A percentile compares a stretch with the other conserved stretches of the same genome.
phyloP scores from a whole-genome alignment of 2,888 invertebrate genomes.

The Anaspis maculata region DNA sequence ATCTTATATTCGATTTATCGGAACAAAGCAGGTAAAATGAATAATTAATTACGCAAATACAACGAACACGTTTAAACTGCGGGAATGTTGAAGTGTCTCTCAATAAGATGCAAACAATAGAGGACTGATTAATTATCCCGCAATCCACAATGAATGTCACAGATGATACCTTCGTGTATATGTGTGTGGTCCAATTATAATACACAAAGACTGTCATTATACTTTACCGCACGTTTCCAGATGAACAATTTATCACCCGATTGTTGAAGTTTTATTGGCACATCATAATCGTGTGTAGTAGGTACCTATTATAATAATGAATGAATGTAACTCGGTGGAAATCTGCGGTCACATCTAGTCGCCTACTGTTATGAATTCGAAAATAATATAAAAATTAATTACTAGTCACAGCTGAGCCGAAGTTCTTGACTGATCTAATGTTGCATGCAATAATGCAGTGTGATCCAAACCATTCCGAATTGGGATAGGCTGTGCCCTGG shows the following conservation, averaged over 20 bases:
- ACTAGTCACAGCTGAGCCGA: too few species aligned
- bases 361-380: too few species aligned
- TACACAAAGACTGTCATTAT: slow-evolving; percentile 15
- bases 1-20: too few species aligned
- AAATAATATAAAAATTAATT: too few species aligned
- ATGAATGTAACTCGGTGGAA: too few species aligned
- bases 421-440: too few species aligned
- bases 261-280: slow-evolving; percentile 10
- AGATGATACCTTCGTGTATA: slow-evolving; percentile 18
- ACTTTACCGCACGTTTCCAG: slow-evolving; percentile 11
- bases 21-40: slow-evolving; percentile 4
- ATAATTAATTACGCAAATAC: slow-evolving; percentile 6
- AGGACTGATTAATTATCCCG: slow-evolving; percentile 18
- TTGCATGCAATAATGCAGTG: too few species aligned
- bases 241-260: slow-evolving; percentile 14
- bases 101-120: slow-evolving; percentile 18
- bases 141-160: slow-evolving; percentile 17
- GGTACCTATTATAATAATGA: too few species aligned
- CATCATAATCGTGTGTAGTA: slow-evolving; percentile 7
- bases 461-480: too few species aligned
- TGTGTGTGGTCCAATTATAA: slow-evolving; percentile 15
- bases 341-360: too few species aligned
- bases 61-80: slow-evolving; percentile 7
- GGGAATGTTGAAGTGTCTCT: slow-evolving; percentile 11
- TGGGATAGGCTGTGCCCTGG: too few species aligned